Base-by-base conservation (phyloP, 2,888 invertebrate species). In the Argyresthia goedartella region DNA sequence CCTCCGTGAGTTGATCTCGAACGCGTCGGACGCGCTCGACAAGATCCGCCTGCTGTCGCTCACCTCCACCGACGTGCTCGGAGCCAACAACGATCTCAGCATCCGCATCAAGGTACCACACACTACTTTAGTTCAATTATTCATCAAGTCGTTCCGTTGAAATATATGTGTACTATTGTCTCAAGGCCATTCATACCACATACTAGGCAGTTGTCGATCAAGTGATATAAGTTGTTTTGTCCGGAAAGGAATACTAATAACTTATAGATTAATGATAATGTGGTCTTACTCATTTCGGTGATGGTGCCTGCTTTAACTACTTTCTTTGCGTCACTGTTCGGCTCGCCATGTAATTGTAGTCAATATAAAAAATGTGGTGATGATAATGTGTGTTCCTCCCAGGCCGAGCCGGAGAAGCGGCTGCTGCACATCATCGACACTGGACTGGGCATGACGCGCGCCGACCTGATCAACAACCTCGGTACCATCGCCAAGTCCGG, bases 401-500 rank as follows among this genome's bases (percentile, higher is more conserved):
- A 25, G 71, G 95, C 96, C 0, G 98, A 99, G 69, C 95, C 96
- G 69, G 98, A 97, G 44, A 92, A 92, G 60, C 93, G 95, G 65
- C 90, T 95, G 64, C 87, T 99, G 57, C 97, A 97, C 76, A 95
- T 99, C 63, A 96, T 93, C 54, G 99, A 99, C 85, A 93, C 97
- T 2, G 99, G 99, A 70, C 91, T 99, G 59, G 99, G 99, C 63
- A 99, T 99, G 99, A 98, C 98, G 0, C 94, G 94, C 69, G 87
- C 91, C 60, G 99, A 99, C 77, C 88, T 99, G 52, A 89, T 98
- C 56, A 95, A 94, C 71, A 99, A 99, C 88, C 89, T 99, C 58
- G 99, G 99, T 62, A 99, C 99, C 52, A 99, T 99, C 65, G 99
- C 99, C 50, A 98, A 97, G 77, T 98, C 98, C 4, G 98, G 98